Evolutionary conservation across 2,797 vertebrate genomes (phyloP), one percentile per base, ranked within the genome.

Genomic region (Eptatretus atami): DNA sequence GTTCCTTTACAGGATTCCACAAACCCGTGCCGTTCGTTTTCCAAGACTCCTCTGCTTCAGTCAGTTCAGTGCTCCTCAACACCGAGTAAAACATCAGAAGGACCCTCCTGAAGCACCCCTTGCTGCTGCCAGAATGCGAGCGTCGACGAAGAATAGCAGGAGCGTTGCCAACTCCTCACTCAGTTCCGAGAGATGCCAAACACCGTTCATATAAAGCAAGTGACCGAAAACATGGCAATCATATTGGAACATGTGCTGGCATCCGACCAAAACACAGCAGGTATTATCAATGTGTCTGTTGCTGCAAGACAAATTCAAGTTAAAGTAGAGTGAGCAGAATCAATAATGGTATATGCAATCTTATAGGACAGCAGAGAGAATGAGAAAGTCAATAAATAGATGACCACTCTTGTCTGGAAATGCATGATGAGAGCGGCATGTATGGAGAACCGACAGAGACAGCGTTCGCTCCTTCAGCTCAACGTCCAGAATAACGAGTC

Each of bases 61-160:
- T 24, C 55, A 15, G 6, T 24, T 15, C 15, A 24, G 55, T 10
- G 55, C n/a, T 4, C 76, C 94, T 86, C 15, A 86, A 76, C 44
- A 93, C 79, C 0, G 75, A 76, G 77, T 83, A 95, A 14, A n/a
- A 79, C 80, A 1, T 82, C 82, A 0, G 77, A 74, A 0, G 82
- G 78, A 65, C 83, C 84, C 71, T 95, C 88, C 1, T 78, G 73
- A 69, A 98, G 74, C 25, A 95, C 80, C 0, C 90, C n/a, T n/a
- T 90, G 86, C 75, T 98, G 90, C 73, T 92, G 81, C 90, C 90
- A 98, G 71, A 94, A 73, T 0, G 85, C 78, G 75, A 94, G 71
- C 70, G 90, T 65, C 84, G 79, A 70, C 86, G 80, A 68, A 92
- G 74, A 4, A 82, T 78, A 0, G 82, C 80, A 69, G 77, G 79